A percentile compares a stretch with the other conserved stretches of the same genome.
Evolutionary conservation across 2,888 invertebrate species (phyloP).

Genomic region (Griposia aprilina): DNA sequence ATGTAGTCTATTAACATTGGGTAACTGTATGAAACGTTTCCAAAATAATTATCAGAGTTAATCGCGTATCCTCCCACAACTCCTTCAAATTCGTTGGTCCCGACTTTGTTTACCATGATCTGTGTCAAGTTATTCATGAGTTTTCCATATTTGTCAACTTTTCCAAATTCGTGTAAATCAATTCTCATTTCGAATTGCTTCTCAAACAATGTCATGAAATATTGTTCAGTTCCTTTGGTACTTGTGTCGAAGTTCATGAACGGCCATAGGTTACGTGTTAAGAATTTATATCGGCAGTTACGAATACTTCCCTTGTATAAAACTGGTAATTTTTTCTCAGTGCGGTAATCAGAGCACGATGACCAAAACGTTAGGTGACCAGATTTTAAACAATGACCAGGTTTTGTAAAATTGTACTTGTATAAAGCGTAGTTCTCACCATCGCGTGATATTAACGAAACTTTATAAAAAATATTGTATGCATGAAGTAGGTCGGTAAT

Average conservation of each 20-base stretch:
- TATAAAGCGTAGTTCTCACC: conserved; percentile 51
- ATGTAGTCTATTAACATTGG: conserved; percentile 62
- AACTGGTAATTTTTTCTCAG: conserved; percentile 3
- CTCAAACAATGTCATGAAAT: conserved; percentile 63
- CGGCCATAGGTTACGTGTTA: conserved; percentile 69
- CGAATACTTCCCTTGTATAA: conserved; percentile 23
- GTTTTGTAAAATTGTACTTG: conserved; percentile 61
- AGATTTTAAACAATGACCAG: conserved; percentile 52
- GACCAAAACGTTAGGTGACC: conserved; percentile 48
- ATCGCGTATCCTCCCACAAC: conserved; percentile 56
- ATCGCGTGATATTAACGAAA: conserved; percentile 32
- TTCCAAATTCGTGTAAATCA: conserved; percentile 62
- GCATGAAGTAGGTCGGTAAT: conserved; percentile 64
- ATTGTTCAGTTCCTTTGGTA: conserved; percentile 66
- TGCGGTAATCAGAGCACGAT: conserved; percentile 43
- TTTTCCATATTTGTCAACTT: conserved; percentile 67
- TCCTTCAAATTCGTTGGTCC: conserved; percentile 67
- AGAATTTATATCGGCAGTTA: conserved; percentile 66
- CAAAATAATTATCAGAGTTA: neutral
- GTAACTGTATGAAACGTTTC: conserved; percentile 58
- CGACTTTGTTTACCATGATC: conserved; percentile 65
- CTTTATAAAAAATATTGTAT: conserved; percentile 47
- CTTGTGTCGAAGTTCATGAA: conserved; percentile 63
- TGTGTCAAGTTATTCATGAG: conserved; percentile 55
- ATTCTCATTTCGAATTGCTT: conserved; percentile 61